A percentile compares a stretch with the other conserved stretches of the same genome.
Conservation (phyloP, 2,888 invertebrate genomes). For the Gnatocerus cornutus region DNA sequence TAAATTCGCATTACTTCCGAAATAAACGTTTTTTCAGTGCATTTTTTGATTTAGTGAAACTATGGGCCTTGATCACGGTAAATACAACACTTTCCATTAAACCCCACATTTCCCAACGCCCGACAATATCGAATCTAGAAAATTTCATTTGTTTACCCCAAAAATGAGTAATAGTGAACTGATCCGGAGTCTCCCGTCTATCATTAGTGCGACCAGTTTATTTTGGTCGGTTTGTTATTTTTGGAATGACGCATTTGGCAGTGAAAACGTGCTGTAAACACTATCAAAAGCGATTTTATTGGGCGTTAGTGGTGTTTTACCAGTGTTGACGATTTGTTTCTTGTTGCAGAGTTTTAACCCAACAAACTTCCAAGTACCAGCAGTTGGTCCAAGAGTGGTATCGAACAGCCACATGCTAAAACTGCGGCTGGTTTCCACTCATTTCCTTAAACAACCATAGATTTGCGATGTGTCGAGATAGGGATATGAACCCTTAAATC, state of each 20-base stretch:
- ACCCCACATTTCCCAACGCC: constrained; percentile 1
- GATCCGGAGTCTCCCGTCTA: constrained; percentile 19
- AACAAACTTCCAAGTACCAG: constrained; percentile 33
- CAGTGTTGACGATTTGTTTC: constrained; percentile 16
- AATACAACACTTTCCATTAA: constrained; percentile 2
- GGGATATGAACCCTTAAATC: constrained; percentile 79
- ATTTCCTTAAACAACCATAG: constrained; percentile 95
- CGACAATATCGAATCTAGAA: constrained; percentile 8
- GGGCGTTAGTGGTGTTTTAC: constrained; percentile 13
- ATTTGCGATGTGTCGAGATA: constrained; percentile 82
- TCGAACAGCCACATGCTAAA: constrained; percentile 82
- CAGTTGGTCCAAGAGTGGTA: constrained; percentile 48
- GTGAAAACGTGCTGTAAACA: constrained; percentile 26
- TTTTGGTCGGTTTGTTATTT: constrained; percentile 22
- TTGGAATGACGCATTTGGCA: constrained; percentile 44
- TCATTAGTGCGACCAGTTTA: constrained; percentile 16
- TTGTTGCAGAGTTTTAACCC: constrained; percentile 49
- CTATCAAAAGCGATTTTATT: constrained; percentile 18
- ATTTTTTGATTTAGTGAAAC: constrained; percentile 6
- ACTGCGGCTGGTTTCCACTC: constrained; percentile 93
- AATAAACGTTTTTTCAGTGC: constrained; percentile 41
- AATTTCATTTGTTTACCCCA: constrained; percentile 21
- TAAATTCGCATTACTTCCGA: constrained; percentile 48
- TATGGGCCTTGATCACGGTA: constrained; percentile 45
- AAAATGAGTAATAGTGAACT: constrained; percentile 28